Base-by-base conservation (phyloP, 2,113 vertebrate species). In the Recurvirostra avosetta region DNA sequence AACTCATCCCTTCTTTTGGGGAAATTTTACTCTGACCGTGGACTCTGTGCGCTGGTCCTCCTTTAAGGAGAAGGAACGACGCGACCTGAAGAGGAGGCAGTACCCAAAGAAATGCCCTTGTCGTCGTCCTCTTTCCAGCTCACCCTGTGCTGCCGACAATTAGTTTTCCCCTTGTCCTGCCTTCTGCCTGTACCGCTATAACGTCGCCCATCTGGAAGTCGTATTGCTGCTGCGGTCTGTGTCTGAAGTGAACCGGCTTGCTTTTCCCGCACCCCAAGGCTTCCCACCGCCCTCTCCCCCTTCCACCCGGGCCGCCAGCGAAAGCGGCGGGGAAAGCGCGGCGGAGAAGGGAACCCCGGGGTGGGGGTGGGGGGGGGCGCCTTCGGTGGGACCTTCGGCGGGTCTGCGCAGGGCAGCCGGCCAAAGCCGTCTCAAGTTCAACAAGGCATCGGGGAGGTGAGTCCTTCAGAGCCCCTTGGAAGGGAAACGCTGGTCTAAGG, bases 311-410 rank as follows among this genome's bases (percentile, higher is more conserved):
- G 49, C n/a, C 0, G 0, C 55, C 21, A 4, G 66, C 19, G 53
- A 9, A 26, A 26, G 2, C 29, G 43, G 47, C 0, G 0, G 59
- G 12, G 45, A 22, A 22, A 55, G 36, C 47, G 21, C 47, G 12
- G 47, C 0, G 0, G 59, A 15, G 50, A 22, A 56, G 41, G 68
- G 50, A 41, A 2, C 0, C 0, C 1, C 43, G 16, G 43, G 38
- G 38, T 9, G 18, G 16, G 43, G 38, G 38, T 9, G 18, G 50
- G 27, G 3, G 5, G 1, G 38, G 30, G 52, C 59, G 61, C 36
- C 34, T 21, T 19, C 0, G 2, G 9, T 5, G 2, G 79, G 49
- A 10, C 36, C 32, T 59, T 56, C 45, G 18, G 17, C 19, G 45
- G 50, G 0, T 36, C 65, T 22, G 43, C 20, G n/a, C 38, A 8